phyloP scores from a whole-genome alignment of 30 jellyfish, hydroid and myxozoan genomes.

The Aurelia sp. region DNA sequence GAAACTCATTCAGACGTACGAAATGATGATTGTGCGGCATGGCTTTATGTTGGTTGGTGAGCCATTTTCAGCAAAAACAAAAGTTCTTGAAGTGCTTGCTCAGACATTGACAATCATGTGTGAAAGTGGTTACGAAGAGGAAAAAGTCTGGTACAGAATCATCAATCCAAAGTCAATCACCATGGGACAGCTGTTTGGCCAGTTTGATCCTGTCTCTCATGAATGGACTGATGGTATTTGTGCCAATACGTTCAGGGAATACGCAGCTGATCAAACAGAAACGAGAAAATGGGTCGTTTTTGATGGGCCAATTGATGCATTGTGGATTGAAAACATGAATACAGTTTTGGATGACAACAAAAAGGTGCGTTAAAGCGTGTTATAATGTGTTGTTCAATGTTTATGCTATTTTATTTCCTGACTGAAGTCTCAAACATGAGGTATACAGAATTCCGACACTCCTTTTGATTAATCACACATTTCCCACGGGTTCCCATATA shows the following conservation, averaged over 20 bases:
- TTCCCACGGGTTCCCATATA: too few species aligned
- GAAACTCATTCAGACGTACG: slow-evolving; percentile 94
- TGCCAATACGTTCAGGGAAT: slow-evolving; percentile 98
- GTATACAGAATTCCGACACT: too few species aligned
- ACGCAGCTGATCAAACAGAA: slow-evolving; percentile 97
- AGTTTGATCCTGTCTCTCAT: slow-evolving; percentile 96
- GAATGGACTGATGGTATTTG: slow-evolving; percentile 99
- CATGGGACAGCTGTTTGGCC: slow-evolving; percentile 99
- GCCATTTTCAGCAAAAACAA: slow-evolving; percentile 92
- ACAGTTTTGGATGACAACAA: slow-evolving; percentile 96
- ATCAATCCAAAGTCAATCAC: slow-evolving; percentile 95
- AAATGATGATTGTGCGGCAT: slow-evolving; percentile 98
- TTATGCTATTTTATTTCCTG: too few species aligned
- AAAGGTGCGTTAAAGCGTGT: slow-evolving; percentile 57
- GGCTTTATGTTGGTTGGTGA: slow-evolving; percentile 99
- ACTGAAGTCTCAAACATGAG: too few species aligned
- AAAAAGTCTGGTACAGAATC: slow-evolving; percentile 91
- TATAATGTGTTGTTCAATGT: too few species aligned
- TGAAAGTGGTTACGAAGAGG: slow-evolving; percentile 90
- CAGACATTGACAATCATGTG: slow-evolving; percentile 80
- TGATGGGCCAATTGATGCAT: slow-evolving; percentile 98
- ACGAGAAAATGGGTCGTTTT: slow-evolving; percentile 97
- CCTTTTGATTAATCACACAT: too few species aligned
- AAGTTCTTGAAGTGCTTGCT: slow-evolving; percentile 82
- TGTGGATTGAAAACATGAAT: slow-evolving; percentile 98